Conservation (phyloP, 2,797 vertebrate genomes). For the Saxicola maurus region DNA sequence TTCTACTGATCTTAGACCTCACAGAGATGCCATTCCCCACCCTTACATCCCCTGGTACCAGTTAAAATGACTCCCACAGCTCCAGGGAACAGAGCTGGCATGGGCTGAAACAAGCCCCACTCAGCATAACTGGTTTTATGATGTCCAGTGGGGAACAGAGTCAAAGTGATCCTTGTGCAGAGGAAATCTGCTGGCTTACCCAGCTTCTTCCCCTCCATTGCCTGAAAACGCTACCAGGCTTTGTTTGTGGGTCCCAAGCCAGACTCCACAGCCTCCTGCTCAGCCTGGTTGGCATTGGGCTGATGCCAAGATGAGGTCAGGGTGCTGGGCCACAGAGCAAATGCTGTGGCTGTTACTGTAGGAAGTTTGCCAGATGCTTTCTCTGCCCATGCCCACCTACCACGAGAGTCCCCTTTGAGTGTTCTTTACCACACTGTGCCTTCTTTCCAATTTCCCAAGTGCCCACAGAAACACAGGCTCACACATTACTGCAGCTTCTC, state of each 20-base stretch:
- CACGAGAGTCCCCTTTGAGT: background rate
- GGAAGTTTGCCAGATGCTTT: conserved; percentile 10
- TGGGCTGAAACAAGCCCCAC: background rate
- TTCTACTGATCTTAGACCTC: background rate
- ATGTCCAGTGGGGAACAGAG: background rate
- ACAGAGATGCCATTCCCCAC: background rate
- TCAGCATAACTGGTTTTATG: background rate
- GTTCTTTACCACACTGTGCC: background rate
- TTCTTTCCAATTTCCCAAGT: background rate
- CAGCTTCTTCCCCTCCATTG: background rate
- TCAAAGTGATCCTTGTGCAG: background rate
- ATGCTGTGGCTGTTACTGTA: background rate
- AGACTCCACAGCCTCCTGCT: background rate
- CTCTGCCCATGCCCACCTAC: background rate
- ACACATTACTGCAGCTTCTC: background rate
- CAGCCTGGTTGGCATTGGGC: background rate
- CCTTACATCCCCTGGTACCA: background rate
- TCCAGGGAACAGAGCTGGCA: background rate
- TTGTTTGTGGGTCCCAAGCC: background rate
- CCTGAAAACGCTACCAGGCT: background rate
- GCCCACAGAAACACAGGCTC: background rate
- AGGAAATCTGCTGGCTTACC: background rate
- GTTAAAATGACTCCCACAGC: background rate
- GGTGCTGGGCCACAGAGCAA: conserved; percentile 14
- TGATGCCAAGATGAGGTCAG: conserved; percentile 23